Evolutionary conservation across 2,113 vertebrate species (phyloP).

Genomic region (Gnathonemus longibarbis): DNA sequence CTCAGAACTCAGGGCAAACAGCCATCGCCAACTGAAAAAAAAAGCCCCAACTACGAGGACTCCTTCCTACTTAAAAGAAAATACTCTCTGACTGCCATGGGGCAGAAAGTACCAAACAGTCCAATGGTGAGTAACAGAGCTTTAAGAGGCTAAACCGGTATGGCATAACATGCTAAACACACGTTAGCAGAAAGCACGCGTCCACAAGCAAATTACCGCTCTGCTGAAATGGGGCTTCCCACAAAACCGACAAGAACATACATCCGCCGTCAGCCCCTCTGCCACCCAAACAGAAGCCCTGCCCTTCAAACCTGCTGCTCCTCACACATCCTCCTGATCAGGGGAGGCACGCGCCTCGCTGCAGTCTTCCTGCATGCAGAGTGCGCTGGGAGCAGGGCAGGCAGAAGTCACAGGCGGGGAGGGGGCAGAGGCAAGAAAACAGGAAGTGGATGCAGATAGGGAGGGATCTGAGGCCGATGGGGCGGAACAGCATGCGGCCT

Average conservation of each 20-base stretch:
- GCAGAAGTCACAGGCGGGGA: neutral
- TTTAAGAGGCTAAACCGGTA: neutral
- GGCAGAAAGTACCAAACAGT: neutral
- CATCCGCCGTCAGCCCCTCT: neutral
- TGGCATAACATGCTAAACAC: neutral
- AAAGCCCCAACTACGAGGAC: neutral
- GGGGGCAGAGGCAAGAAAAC: neutral
- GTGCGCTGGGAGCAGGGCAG: neutral
- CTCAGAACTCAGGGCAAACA: neutral
- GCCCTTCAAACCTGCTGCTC: constrained; percentile 84
- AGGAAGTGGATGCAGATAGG: neutral
- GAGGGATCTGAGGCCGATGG: neutral
- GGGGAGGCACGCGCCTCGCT: constrained; percentile 70
- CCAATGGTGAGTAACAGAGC: neutral
- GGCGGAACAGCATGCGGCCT: neutral
- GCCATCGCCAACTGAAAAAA: neutral
- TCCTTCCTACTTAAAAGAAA: neutral
- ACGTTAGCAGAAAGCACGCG: neutral
- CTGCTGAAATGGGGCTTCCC: neutral
- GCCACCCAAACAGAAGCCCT: constrained; percentile 23
- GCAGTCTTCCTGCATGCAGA: constrained; percentile 65
- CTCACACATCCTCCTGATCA: constrained; percentile 75
- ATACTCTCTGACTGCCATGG: neutral
- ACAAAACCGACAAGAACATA: neutral
- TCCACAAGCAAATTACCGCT: neutral